A percentile compares a stretch with the other conserved stretches of the same genome.
phyloP scores from a whole-genome alignment of 1,140 invertebrate genomes.

The Uloborus diversus region DNA sequence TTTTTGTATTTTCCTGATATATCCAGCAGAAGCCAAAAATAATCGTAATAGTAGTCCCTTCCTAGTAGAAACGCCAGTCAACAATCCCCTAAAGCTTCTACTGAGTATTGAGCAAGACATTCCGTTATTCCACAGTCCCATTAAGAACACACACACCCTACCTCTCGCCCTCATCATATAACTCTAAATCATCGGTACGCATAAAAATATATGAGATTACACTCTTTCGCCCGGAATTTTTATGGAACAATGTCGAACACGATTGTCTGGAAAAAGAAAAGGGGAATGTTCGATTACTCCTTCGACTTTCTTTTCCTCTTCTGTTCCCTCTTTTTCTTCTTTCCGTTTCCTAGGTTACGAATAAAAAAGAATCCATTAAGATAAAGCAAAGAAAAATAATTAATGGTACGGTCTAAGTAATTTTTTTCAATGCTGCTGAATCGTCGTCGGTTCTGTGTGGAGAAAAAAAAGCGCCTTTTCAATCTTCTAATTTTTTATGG shows the following conservation, averaged over 20 bases:
- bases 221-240: constrained; percentile 42
- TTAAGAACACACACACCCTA: not conserved
- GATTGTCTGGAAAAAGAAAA: constrained; percentile 34
- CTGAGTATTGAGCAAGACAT: not conserved
- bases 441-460: no score
- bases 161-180: constrained; percentile 41
- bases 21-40: not conserved
- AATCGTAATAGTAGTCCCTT: not conserved
- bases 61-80: not conserved
- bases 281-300: not conserved
- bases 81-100: not conserved
- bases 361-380: no score
- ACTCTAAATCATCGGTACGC: constrained; percentile 46
- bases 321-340: no score
- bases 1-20: no score
- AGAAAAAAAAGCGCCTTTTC: no score
- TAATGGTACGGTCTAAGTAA: no score
- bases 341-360: no score
- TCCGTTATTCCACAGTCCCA: not conserved
- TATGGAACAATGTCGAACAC: constrained; percentile 51
- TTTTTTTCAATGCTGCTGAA: no score
- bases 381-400: no score
- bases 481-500: no score
- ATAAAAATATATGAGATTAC: constrained; percentile 51
- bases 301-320: no score